A percentile compares a stretch with the other conserved stretches of the same genome.
Conservation (phyloP, 2,113 vertebrate genomes). For the Penelope pileata region DNA sequence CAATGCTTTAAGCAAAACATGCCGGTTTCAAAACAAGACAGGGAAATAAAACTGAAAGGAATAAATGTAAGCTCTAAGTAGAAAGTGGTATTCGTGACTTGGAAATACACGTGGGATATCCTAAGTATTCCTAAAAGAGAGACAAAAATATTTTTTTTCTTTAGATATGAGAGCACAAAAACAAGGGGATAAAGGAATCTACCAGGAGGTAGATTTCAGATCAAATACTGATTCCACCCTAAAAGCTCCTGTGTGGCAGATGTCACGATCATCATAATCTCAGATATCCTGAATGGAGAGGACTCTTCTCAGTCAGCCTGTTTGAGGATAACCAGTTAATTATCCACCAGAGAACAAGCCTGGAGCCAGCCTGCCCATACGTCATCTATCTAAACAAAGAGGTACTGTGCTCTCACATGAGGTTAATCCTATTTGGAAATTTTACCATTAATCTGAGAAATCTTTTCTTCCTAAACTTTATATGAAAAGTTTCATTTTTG, state of each 20-base stretch:
- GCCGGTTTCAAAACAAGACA: background rate
- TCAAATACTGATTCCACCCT: background rate
- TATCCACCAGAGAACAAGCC: background rate
- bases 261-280: background rate
- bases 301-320: background rate
- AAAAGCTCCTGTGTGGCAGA: background rate
- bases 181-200: background rate
- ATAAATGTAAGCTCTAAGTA: background rate
- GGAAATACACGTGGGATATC: background rate
- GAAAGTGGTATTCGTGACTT: background rate
- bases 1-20: background rate
- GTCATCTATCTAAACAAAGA: too few relatives aligned
- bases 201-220: background rate
- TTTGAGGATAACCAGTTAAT: background rate
- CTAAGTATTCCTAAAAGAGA: background rate
- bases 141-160: background rate
- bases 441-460: background rate
- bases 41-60: background rate
- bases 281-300: background rate
- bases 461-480: background rate
- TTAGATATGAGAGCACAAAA: background rate
- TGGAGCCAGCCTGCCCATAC: background rate
- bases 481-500: background rate
- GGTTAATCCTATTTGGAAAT: too few relatives aligned
- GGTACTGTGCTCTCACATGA: background rate